These are phyloP conservation scores for Drosophila ananassae DNA, from an alignment of 1,140 invertebrate genomes.

Conservation along the genomic window DNA sequence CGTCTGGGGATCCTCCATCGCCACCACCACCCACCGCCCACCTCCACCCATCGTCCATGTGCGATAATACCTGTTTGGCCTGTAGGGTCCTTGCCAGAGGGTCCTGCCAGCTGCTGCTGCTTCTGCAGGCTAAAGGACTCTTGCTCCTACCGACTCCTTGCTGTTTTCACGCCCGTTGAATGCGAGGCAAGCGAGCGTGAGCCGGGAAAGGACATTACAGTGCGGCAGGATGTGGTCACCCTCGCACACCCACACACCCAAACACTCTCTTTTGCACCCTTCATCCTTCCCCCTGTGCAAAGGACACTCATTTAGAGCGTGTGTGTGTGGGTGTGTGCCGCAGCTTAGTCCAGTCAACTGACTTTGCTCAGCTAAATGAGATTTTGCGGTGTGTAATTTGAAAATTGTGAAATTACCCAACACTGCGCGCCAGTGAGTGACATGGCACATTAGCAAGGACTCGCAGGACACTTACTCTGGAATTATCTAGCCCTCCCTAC, in stretches of 20 bases:
- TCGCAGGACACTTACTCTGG: neutral
- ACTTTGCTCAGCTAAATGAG: slow-evolving; percentile 58
- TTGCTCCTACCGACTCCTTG: neutral
- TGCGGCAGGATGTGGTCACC: slow-evolving; percentile 11
- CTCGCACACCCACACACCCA: neutral
- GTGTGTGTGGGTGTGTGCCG: neutral
- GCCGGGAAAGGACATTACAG: slow-evolving; percentile 41
- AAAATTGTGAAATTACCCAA: slow-evolving; percentile 54
- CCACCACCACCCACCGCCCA: neutral
- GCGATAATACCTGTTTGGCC: slow-evolving; percentile 54
- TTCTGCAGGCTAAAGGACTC: neutral
- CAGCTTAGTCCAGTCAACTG: slow-evolving; percentile 48
- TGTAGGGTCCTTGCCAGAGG: slow-evolving; percentile 12
- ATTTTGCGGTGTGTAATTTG: slow-evolving; percentile 57
- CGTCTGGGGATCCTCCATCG: neutral
- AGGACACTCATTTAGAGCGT: slow-evolving; percentile 41
- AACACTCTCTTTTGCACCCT: neutral
- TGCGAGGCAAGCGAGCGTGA: slow-evolving; percentile 46
- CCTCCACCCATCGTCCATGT: slow-evolving; percentile 12
- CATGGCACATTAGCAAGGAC: slow-evolving; percentile 22
- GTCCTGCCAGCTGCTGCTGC: neutral
- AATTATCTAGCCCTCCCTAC: neutral
- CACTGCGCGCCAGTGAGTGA: slow-evolving; percentile 20
- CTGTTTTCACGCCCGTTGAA: slow-evolving; percentile 55
- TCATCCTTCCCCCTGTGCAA: neutral